Base-by-base conservation (phyloP, 2,888 invertebrate genomes). In the Hetaerina titia region DNA sequence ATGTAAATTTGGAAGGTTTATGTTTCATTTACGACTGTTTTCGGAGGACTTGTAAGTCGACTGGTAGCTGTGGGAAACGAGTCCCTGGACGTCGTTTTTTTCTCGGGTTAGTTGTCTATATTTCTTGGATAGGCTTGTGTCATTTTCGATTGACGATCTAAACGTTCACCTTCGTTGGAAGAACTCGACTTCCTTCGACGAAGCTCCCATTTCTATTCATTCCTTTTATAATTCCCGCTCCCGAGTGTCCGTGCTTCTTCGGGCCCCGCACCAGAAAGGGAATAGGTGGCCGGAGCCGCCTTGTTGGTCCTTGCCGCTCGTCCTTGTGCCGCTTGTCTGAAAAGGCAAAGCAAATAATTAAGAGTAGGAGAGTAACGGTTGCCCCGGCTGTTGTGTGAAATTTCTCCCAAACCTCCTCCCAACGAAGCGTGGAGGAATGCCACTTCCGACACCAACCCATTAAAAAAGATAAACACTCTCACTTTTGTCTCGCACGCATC, bases 301-400 rank as follows among this genome's bases (percentile, higher is more conserved):
- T 31, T 31, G 31, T 81, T 81, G 25, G 81, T 81, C 81, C 81
- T 81, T 81, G 81, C 31, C 31, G 9, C 31, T 22, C 81, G 69
- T 22, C 69, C 69, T 69, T 69, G 69, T 69, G 69, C 69, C 19
- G n/a, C 8, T 81, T 81, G 13, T 81, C 31, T 15, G 25, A 81
- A 31, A 81, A 81, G 31, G 81, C 31, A 81, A 81, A 81, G 31
- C 81, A 81, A 81, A 81, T 81, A 31, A 81, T 81, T 31, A 81
- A 81, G 31, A 25, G 31, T 31, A 31, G 8, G 13, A 25, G 25
- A 81, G 81, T 31, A 81, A 81, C 81, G 81, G 81, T 81, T 15
- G 81, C 31, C 45, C 45, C 22, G 4, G 25, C n/a, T n/a, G 22
- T 31, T 81, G 81, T 31, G 81, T 31, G 81, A 81, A 81, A 81